These are phyloP conservation scores for Drosophila pseudoananassae DNA, from an alignment of 1,140 invertebrate species.

Conservation along the genomic window DNA sequence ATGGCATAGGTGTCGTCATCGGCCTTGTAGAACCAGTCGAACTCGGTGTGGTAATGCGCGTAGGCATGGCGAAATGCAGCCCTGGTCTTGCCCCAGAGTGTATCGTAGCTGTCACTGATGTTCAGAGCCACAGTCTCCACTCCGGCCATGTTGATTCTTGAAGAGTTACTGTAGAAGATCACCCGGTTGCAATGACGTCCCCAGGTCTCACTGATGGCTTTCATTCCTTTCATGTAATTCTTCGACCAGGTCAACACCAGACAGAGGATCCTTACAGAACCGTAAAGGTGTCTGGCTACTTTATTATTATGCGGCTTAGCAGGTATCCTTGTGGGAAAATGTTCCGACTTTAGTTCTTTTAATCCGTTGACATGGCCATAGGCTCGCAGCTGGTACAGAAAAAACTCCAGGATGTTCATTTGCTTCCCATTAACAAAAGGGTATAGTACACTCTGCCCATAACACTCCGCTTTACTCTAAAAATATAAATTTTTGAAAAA, in stretches of 20 bases:
- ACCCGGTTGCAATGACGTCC: constrained; percentile 95
- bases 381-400: constrained; percentile 52
- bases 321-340: not conserved
- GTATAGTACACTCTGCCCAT: not conserved
- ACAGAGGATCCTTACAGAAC: constrained; percentile 91
- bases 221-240: constrained; percentile 92
- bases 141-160: constrained; percentile 91
- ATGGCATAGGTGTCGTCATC: constrained; percentile 98
- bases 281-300: constrained; percentile 83
- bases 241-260: constrained; percentile 94
- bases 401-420: constrained; percentile 42
- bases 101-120: constrained; percentile 93
- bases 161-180: constrained; percentile 93
- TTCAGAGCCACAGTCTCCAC: constrained; percentile 89
- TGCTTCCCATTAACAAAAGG: constrained; percentile 28
- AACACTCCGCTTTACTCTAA: constrained; percentile 21
- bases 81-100: constrained; percentile 97
- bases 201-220: constrained; percentile 98
- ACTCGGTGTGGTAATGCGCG: constrained; percentile 90
- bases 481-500: not conserved
- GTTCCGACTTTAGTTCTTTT: constrained; percentile 7
- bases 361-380: constrained; percentile 35
- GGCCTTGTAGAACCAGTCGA: constrained; percentile 97
- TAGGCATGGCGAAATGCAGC: constrained; percentile 96
- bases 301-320: constrained; percentile 56